Percentiles rank a stretch among this genome's conserved stretches.
phyloP scores from a whole-genome alignment of 2,113 vertebrate genomes.

The Podarcis raffonei region DNA sequence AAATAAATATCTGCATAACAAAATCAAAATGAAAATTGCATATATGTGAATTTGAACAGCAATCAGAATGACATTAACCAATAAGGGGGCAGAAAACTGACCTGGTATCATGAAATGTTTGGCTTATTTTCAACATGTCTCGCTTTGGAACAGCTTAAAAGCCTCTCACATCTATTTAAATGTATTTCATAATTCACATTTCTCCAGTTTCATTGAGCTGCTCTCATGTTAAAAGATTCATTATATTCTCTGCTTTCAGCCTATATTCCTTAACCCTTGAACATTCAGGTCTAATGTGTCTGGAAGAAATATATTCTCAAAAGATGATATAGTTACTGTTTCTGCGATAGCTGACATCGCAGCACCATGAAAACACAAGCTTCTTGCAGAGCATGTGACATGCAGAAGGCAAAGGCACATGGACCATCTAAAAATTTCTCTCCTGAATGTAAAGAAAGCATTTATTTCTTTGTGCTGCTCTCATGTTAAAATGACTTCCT shows the following conservation, averaged over 20 bases:
- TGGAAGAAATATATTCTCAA: constrained; percentile 39
- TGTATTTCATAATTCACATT: constrained; percentile 17
- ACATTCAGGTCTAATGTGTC: not conserved
- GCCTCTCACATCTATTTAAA: constrained; percentile 17
- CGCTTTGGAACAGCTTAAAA: not conserved
- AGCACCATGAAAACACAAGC: not conserved
- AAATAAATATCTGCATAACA: not conserved
- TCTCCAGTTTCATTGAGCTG: constrained; percentile 1
- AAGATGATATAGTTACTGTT: constrained; percentile 26
- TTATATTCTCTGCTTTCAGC: not conserved
- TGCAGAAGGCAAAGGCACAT: not conserved
- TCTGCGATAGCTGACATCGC: constrained; percentile 33
- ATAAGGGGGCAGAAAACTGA: not conserved
- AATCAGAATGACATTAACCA: not conserved
- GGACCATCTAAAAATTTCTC: not conserved
- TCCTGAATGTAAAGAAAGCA: not conserved
- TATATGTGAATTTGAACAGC: too few species aligned
- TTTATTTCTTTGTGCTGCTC: not conserved
- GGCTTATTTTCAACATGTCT: not conserved
- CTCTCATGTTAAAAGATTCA: constrained; percentile 32
- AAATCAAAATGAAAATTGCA: not conserved
- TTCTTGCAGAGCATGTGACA: not conserved
- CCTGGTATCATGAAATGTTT: not conserved
- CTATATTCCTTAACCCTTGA: constrained; percentile 11
- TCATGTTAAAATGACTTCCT: not conserved